Base-by-base conservation (phyloP, 2,113 vertebrate genomes). In the Bettongia penicillata region DNA sequence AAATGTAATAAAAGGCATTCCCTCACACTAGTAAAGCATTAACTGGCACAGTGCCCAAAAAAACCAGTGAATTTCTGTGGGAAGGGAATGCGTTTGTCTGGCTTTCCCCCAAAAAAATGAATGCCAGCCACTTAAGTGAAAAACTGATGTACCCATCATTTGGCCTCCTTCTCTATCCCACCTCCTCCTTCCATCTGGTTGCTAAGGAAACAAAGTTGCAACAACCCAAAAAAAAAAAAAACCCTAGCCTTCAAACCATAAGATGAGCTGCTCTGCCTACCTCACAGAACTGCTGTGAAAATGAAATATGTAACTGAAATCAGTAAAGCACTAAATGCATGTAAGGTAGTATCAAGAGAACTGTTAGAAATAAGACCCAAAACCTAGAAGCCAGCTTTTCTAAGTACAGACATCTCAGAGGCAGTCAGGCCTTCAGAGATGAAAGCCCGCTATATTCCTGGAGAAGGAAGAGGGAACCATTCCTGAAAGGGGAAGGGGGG, bases 141-240 rank as follows among this genome's bases (percentile, higher is more conserved):
- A 25, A 28, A 90, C 50, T 89, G 91, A 93, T 49, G 49, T 22
- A 55, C 57, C 52, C 55, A 91, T 47, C 55, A 61, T 57, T 89
- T 55, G 90, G 90, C 77, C 89, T 91, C 90, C 91, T 94, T 93
- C 90, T 90, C 91, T 48, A 61, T 53, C 14, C 92, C 93, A 52
- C 91, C 90, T 93, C 96, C 90, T 92, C 93, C 53, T 95, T 61
- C 93, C 94, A 94, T 43, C 95, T 96, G 61, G 91, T 96, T 96
- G 94, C 95, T 77, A 92, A 94, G 55, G 90, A 94, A 53, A 96
- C 93, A 57, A 94, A 92, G 23, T 23, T 77, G 51, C 43, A 51
- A 37, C n/a, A 25, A 37, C 8, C 10, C 0, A 2, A 12, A 26
- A 9, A 1, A 37, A 22, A 84, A 28, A 47, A 77, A 2, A 50